These are phyloP conservation scores for Tiaroga cobitis DNA, from an alignment of 2,797 vertebrate species.

Conservation along the genomic window DNA sequence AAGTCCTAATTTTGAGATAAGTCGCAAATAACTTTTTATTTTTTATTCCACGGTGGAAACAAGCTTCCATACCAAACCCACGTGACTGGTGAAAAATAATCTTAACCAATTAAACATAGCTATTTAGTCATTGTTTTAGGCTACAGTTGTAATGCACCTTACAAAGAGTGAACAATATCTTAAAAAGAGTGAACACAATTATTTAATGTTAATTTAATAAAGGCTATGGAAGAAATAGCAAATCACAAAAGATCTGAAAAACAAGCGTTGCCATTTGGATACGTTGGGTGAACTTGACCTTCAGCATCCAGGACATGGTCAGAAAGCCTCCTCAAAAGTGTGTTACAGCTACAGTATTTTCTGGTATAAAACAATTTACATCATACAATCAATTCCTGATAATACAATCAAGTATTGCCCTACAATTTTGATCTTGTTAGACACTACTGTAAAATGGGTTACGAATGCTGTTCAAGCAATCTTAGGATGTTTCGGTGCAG, in stretches of 20 bases:
- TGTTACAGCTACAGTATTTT: neutral
- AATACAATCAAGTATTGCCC: neutral
- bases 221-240: neutral
- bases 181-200: neutral
- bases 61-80: neutral
- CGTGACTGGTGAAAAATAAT: neutral
- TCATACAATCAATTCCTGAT: neutral
- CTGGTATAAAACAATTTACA: neutral
- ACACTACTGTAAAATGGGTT: neutral
- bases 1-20: no score
- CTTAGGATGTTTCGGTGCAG: neutral
- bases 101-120: neutral
- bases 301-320: neutral
- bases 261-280: neutral
- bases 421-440: neutral
- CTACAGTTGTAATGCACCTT: neutral
- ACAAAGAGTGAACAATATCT: neutral
- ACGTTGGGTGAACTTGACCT: neutral
- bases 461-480: neutral
- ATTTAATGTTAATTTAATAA: neutral
- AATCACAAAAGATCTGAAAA: neutral
- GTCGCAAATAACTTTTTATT: no score
- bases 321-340: neutral
- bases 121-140: neutral
- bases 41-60: neutral